phyloP scores from a whole-genome alignment of 2,797 vertebrate species.

The Oophaga sylvatica region DNA sequence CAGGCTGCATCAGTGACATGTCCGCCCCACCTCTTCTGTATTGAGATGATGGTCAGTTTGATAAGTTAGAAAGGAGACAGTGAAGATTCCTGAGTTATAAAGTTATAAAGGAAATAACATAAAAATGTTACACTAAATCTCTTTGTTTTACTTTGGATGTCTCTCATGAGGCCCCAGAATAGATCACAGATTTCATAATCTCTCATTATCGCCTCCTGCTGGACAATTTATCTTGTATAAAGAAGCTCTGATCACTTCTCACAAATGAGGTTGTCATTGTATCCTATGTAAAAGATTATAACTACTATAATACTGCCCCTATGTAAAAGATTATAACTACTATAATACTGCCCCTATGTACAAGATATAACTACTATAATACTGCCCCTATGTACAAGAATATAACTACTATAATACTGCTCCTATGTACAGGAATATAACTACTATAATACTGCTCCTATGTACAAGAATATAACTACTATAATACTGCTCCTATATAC shows the following conservation, averaged over 20 bases:
- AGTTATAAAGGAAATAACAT: neutral
- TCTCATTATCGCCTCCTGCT: neutral
- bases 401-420: too few species aligned
- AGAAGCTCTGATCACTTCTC: neutral
- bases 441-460: too few species aligned
- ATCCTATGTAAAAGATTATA: constrained; percentile 1
- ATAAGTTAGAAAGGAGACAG: neutral
- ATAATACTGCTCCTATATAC: too few species aligned
- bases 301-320: constrained; percentile 17
- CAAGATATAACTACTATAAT: too few species aligned
- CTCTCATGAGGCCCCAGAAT: neutral
- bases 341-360: neutral
- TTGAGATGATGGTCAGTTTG: neutral
- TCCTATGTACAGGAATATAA: too few species aligned
- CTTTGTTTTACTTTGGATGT: neutral
- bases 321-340: constrained; percentile 7
- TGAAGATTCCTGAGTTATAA: neutral
- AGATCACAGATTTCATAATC: neutral
- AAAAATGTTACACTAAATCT: too few species aligned
- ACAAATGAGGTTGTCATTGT: neutral
- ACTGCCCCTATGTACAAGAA: too few species aligned
- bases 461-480: too few species aligned
- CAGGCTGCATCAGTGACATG: too few species aligned
- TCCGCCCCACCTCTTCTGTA: neutral
- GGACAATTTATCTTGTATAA: neutral